Percentiles rank a stretch among this genome's conserved stretches.
Evolutionary conservation across 2,113 vertebrate species (phyloP).

Genomic region (Apistogramma diplotaenia): DNA sequence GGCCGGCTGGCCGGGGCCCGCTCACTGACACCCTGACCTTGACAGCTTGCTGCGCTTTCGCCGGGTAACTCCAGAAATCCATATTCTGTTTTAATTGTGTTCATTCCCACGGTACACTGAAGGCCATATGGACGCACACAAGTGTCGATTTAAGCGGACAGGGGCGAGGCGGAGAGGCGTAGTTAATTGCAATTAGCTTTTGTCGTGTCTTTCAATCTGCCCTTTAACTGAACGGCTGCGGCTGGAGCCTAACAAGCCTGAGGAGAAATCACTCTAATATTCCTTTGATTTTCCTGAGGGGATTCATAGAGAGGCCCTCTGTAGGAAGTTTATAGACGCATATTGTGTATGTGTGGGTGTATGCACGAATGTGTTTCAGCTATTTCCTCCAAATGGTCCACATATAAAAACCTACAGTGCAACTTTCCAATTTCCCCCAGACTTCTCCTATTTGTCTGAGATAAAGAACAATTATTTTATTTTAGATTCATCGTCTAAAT

Average conservation of each 20-base stretch:
- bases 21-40: slow-evolving; percentile 77
- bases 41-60: slow-evolving; percentile 76
- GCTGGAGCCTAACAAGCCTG: slow-evolving; percentile 66
- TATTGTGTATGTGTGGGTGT: background rate
- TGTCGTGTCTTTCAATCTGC: slow-evolving; percentile 76
- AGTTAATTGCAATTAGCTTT: slow-evolving; percentile 81
- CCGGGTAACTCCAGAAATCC: slow-evolving; percentile 72
- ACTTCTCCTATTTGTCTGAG: background rate
- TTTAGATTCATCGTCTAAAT: background rate
- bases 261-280: slow-evolving; percentile 49
- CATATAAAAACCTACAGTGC: slow-evolving; percentile 18
- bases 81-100: slow-evolving; percentile 80
- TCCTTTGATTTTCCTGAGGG: slow-evolving; percentile 51
- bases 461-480: background rate
- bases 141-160: slow-evolving; percentile 77
- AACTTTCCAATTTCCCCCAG: background rate
- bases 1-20: slow-evolving; percentile 14
- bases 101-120: slow-evolving; percentile 78
- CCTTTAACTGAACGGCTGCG: slow-evolving; percentile 56
- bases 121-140: slow-evolving; percentile 75
- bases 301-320: background rate
- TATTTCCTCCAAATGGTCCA: background rate
- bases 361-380: background rate
- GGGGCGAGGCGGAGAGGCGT: slow-evolving; percentile 71
- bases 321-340: background rate